Evolutionary conservation across 2,113 vertebrate genomes (phyloP).

Genomic region (Cavia porcellus): DNA sequence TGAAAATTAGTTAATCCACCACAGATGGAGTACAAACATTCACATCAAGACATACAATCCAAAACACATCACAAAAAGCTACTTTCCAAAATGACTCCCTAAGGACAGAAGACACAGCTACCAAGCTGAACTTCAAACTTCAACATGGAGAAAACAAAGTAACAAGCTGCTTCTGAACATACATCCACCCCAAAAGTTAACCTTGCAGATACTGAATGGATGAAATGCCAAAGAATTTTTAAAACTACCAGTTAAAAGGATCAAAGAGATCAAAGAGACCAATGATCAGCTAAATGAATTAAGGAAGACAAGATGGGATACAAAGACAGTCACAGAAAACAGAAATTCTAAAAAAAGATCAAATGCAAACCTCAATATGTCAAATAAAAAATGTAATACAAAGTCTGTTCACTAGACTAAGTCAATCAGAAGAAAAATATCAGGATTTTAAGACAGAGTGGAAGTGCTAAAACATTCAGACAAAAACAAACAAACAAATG

Average conservation of each 20-base stretch:
- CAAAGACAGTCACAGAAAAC: neutral
- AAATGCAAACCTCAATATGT: neutral
- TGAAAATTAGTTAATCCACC: neutral
- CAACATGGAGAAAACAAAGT: neutral
- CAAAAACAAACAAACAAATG: neutral
- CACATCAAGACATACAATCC: neutral
- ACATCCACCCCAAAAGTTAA: neutral
- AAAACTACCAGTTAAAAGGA: neutral
- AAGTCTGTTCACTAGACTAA: neutral
- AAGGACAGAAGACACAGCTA: neutral
- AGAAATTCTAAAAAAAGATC: neutral
- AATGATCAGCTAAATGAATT: neutral
- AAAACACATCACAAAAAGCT: neutral
- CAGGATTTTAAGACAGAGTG: neutral
- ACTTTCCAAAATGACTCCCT: neutral
- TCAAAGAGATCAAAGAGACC: neutral
- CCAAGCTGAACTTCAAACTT: neutral
- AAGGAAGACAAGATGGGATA: neutral
- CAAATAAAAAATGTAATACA: neutral
- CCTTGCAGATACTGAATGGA: neutral
- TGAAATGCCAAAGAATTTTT: neutral
- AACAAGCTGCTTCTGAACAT: neutral
- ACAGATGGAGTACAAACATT: neutral
- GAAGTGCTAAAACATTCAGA: neutral
- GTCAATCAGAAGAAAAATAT: neutral